phyloP scores from a whole-genome alignment of 2,888 invertebrate species.

The Orchesella flavescens region DNA sequence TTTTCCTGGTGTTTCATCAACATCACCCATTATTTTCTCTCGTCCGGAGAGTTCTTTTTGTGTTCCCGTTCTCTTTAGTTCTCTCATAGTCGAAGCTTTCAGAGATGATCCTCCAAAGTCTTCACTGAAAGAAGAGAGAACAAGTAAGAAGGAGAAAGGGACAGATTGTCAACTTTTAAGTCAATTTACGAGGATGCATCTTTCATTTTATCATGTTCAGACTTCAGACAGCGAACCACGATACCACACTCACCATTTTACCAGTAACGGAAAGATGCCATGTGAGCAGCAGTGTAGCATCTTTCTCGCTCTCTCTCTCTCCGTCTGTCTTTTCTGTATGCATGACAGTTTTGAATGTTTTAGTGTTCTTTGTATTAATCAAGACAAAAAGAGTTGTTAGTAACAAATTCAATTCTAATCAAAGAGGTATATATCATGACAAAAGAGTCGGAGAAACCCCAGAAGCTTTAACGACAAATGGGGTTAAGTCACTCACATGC shows the following conservation, averaged over 20 bases:
- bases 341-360: constrained; percentile 43
- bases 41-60: too few species aligned
- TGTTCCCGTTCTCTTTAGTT: too few species aligned
- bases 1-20: background rate
- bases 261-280: too few species aligned
- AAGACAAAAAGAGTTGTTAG: constrained; percentile 24
- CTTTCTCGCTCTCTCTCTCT: background rate
- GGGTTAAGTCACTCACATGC: constrained; percentile 1
- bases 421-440: background rate
- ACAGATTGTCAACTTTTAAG: background rate
- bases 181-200: background rate
- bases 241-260: background rate
- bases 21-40: constrained; percentile 5
- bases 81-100: too few species aligned
- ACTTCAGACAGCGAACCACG: background rate
- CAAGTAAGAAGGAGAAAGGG: background rate
- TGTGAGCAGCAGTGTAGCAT: background rate
- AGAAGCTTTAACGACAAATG: background rate
- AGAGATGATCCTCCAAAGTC: too few species aligned
- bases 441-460: background rate
- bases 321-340: constrained; percentile 20
- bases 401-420: constrained; percentile 23
- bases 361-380: constrained; percentile 36
- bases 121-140: background rate
- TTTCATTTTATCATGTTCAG: constrained; percentile 1